These are phyloP conservation scores for Venustaconcha ellipsiformis DNA, from an alignment of 1,140 invertebrate species.

Conservation along the genomic window DNA sequence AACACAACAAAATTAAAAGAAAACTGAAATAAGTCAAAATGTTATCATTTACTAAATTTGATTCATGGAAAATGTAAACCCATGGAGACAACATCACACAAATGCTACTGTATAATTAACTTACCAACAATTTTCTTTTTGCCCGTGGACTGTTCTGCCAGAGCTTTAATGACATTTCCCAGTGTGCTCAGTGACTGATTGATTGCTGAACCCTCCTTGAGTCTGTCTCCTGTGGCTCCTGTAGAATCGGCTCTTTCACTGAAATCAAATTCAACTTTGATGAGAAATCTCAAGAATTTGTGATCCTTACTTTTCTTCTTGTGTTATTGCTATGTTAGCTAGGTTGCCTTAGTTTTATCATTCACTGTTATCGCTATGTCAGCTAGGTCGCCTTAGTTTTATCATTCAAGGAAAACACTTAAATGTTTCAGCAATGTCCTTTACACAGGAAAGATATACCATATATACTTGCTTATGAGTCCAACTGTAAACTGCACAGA, in stretches of 20 bases:
- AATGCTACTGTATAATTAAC: constrained; percentile 5
- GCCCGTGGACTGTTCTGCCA: constrained; percentile 66
- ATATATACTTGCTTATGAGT: too few species aligned
- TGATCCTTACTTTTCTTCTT: too few species aligned
- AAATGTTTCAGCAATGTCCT: too few species aligned
- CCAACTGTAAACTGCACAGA: too few species aligned
- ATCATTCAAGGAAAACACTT: too few species aligned
- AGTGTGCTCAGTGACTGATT: constrained; percentile 75
- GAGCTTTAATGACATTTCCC: constrained; percentile 76
- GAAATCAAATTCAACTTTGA: constrained; percentile 10
- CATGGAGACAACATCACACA: not conserved
- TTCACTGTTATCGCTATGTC: too few species aligned
- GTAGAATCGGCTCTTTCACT: constrained; percentile 75
- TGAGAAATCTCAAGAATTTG: too few species aligned
- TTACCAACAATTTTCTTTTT: constrained; percentile 65
- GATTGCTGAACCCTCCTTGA: constrained; percentile 77
- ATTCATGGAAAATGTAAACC: too few species aligned
- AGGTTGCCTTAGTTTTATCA: too few species aligned
- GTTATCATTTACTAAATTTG: not conserved
- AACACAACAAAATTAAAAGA: not conserved
- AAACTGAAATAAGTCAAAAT: not conserved
- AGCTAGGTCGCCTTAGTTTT: too few species aligned
- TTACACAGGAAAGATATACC: too few species aligned
- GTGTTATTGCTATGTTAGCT: too few species aligned
- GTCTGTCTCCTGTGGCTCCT: constrained; percentile 74